Base-by-base conservation (phyloP, 37 sponge, comb jelly and placozoan genomes). In the Ianthella basta region DNA sequence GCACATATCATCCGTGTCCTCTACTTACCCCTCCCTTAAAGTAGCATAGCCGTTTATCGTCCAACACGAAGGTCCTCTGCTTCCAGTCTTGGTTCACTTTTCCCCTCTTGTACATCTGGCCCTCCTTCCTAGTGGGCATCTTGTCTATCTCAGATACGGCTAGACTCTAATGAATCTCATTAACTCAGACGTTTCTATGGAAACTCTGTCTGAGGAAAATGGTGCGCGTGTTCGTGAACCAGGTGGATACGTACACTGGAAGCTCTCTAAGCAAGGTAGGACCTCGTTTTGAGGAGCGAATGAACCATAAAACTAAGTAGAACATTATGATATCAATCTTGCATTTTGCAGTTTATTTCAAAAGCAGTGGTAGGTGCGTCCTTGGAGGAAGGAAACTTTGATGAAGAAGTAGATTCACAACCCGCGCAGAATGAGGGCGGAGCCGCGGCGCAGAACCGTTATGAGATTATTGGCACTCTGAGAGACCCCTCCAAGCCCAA, bases 21-120 rank as follows among this genome's bases (percentile, higher is more conserved):
- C 16, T 27, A 89, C 95, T 95, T 40, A 95, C 95, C 53, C 92
- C 86, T 81, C 95, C 95, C 82, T 95, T 95, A 84, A 95, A 95
- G 72, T 95, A 95, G 13, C 90, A 56, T 37, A 95, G 86, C 72
- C 82, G 81, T 73, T 89, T 91, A 29, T 81, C 83, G 80, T 91
- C 89, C 56, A 95, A 84, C 34, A 95, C 72, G 80, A 95, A 95
- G 53, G 79, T 77, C 66, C 95, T 89, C 70, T 84, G 88, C 79
- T 88, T 87, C 91, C 92, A 95, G 24, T 95, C 95, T 35, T 88
- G 91, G 77, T 95, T 95, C 53, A 95, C 82, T 80, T 87, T 90
- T 38, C 95, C 95, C 85, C 88, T 81, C 81, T 95, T 95, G 87
- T 75, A 92, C 57, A 91, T 79, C 14, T 69, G 23, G 29, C 95